These are phyloP conservation scores for Nannoperca obscura DNA, from an alignment of 2,797 vertebrate genomes.

Conservation along the genomic window DNA sequence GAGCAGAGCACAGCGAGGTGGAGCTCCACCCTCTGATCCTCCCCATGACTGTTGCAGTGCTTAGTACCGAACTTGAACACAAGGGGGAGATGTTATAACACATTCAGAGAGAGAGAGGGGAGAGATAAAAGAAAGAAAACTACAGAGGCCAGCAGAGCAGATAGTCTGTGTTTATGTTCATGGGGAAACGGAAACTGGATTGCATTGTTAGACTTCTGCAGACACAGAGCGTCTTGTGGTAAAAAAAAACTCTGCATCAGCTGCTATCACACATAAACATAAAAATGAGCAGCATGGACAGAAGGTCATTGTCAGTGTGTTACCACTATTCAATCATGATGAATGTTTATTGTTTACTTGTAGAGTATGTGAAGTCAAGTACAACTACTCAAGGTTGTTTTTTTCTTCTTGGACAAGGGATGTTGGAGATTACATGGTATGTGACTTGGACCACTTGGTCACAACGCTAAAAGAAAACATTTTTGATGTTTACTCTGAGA, in stretches of 20 bases:
- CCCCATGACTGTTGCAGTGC: conserved; percentile 10
- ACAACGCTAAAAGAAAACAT: too few species aligned
- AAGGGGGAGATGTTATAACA: conserved; percentile 46
- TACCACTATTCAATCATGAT: background rate
- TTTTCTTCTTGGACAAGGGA: background rate
- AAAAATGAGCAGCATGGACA: too few species aligned
- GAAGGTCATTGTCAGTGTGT: background rate
- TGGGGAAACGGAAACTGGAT: conserved; percentile 2
- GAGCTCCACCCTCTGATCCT: conserved; percentile 62
- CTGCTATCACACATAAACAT: background rate
- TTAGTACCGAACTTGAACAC: conserved; percentile 50
- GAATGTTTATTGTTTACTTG: background rate
- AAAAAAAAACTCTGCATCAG: background rate
- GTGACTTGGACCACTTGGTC: too few species aligned
- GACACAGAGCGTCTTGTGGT: background rate
- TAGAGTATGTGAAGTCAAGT: background rate
- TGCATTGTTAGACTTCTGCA: background rate
- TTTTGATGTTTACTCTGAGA: too few species aligned
- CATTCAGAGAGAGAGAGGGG: background rate
- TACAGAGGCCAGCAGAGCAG: background rate
- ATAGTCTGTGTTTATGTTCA: conserved; percentile 3
- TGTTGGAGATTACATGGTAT: too few species aligned
- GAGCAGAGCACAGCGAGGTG: conserved; percentile 30
- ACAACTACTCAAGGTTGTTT: background rate
- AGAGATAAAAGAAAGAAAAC: background rate